Conservation (phyloP, 2,113 vertebrate genomes). For the Artemisiospiza belli region DNA sequence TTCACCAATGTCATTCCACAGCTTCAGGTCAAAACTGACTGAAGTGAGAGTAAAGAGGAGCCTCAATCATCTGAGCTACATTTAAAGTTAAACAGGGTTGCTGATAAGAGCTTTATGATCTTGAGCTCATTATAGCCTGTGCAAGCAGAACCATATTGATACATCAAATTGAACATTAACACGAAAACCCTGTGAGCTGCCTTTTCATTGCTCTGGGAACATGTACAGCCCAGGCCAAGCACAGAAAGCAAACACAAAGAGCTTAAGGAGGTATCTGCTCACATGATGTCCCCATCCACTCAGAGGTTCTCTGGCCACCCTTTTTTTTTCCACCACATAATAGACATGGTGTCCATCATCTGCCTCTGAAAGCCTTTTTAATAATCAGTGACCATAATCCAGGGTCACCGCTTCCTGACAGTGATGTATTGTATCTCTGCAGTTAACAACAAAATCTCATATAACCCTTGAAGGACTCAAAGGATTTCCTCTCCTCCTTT, state of each 20-base stretch:
- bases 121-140: slow-evolving; percentile 55
- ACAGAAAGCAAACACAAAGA: slow-evolving; percentile 9
- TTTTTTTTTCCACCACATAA: neutral
- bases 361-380: slow-evolving; percentile 28
- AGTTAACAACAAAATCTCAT: slow-evolving; percentile 54
- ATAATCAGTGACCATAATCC: slow-evolving; percentile 32
- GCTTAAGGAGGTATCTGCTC: neutral
- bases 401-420: neutral
- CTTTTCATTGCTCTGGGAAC: slow-evolving; percentile 18
- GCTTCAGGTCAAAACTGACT: slow-evolving; percentile 46
- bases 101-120: slow-evolving; percentile 60
- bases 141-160: slow-evolving; percentile 63
- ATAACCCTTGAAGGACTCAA: slow-evolving; percentile 25
- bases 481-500: slow-evolving; percentile 4
- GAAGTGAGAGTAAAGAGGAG: slow-evolving; percentile 5
- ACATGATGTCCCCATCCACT: neutral
- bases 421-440: slow-evolving; percentile 47
- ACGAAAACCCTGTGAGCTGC: neutral
- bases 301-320: neutral
- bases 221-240: neutral
- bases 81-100: slow-evolving; percentile 53
- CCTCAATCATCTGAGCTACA: slow-evolving; percentile 17
- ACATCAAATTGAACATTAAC: slow-evolving; percentile 59
- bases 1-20: slow-evolving; percentile 23
- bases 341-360: neutral